Conservation (phyloP, 2,797 vertebrate species). For the Oreortyx pictus region DNA sequence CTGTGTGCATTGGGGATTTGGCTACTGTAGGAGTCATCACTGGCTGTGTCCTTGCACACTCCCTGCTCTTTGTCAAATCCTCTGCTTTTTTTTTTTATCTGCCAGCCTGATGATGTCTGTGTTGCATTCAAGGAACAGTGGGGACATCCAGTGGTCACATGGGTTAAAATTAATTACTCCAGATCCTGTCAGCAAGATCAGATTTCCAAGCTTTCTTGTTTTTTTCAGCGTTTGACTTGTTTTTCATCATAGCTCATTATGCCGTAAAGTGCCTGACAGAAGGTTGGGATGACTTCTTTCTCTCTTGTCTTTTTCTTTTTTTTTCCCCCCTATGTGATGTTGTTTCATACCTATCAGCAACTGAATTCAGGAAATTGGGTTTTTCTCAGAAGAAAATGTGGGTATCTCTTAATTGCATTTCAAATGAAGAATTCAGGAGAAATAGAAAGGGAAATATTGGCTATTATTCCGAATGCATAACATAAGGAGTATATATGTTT, state of each 20-base stretch:
- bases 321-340: background rate
- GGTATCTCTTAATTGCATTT: conserved; percentile 53
- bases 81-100: conserved; percentile 18
- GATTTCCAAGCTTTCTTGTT: conserved; percentile 23
- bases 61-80: background rate
- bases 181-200: background rate
- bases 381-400: conserved; percentile 7
- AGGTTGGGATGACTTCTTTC: conserved; percentile 45
- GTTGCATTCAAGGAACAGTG: conserved; percentile 74
- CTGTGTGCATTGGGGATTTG: rapidly evolving
- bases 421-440: conserved; percentile 35
- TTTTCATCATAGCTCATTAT: conserved; percentile 55
- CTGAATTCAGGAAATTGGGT: conserved; percentile 19
- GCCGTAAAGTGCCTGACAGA: conserved; percentile 44
- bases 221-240: conserved; percentile 47
- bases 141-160: conserved; percentile 80
- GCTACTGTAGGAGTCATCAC: background rate
- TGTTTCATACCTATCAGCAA: background rate
- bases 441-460: conserved; percentile 8
- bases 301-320: conserved; percentile 2
- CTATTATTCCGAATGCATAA: background rate
- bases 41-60: background rate
- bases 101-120: conserved; percentile 12
- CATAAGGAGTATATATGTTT: background rate
- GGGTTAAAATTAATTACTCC: conserved; percentile 77